These are phyloP conservation scores for fruit fly (Drosophila melanogaster) DNA, from an alignment of 1,140 invertebrate species.

Conservation along the genomic window Release_6_plus_ISO1_MT NT_033779.5:17887501-17888000, in stretches of 20 bases:
- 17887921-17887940: slow-evolving; percentile 10
- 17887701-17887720: slow-evolving; percentile 51
- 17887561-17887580: slow-evolving; percentile 78
- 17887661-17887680: slow-evolving; percentile 42
- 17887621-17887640: slow-evolving; percentile 4
- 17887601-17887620: slow-evolving; percentile 78
- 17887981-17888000: neutral
- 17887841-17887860: slow-evolving; percentile 44
- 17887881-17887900: slow-evolving; percentile 38
- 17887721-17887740: slow-evolving; percentile 79
- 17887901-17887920: neutral
- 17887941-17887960: slow-evolving; percentile 3
- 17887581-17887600: slow-evolving; percentile 70
- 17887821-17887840: neutral
- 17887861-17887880: slow-evolving; percentile 54
- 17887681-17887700: slow-evolving; percentile 46
- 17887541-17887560: slow-evolving; percentile 68
- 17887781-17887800: slow-evolving; percentile 45
- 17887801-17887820: slow-evolving; percentile 36
- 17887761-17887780: slow-evolving; percentile 30
- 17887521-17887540: slow-evolving; percentile 70
- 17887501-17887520: slow-evolving; percentile 75
- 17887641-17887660: slow-evolving; percentile 8
- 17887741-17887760: slow-evolving; percentile 54
- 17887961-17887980: slow-evolving; percentile 14